Evolutionary conservation across 2,888 invertebrate species (phyloP).

Genomic region (Meiosimyza platycephala): DNA sequence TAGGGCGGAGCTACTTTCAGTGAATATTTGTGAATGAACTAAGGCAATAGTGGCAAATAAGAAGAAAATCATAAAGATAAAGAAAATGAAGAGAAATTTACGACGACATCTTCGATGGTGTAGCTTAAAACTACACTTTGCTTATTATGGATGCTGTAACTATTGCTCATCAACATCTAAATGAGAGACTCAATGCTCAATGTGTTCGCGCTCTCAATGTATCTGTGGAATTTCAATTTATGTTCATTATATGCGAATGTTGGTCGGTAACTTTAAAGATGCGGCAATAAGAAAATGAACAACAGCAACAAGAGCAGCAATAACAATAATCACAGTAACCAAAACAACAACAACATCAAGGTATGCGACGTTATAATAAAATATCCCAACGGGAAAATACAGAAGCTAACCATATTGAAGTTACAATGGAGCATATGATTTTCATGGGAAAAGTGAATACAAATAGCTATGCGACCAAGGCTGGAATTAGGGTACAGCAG

Average conservation of each 20-base stretch:
- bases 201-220: background rate
- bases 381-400: background rate
- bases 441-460: too few relatives aligned
- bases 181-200: background rate
- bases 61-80: background rate
- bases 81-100: constrained; percentile 18
- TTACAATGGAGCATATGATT: too few relatives aligned
- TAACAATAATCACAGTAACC: background rate
- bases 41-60: background rate
- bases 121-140: background rate
- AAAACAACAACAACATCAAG: background rate
- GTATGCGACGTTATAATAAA: background rate
- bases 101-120: background rate
- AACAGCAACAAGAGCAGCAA: background rate
- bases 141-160: background rate
- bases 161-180: background rate
- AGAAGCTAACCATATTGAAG: too few relatives aligned
- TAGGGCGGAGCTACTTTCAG: constrained; percentile 64
- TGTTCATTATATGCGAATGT: too few relatives aligned
- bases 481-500: too few relatives aligned
- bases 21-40: constrained; percentile 64
- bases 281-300: background rate
- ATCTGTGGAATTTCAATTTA: too few relatives aligned
- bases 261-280: background rate
- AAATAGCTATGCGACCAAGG: too few relatives aligned